A percentile compares a stretch with the other conserved stretches of the same genome.
Conservation (phyloP, 2,888 invertebrate species). For the Cantharis flavilabris region DNA sequence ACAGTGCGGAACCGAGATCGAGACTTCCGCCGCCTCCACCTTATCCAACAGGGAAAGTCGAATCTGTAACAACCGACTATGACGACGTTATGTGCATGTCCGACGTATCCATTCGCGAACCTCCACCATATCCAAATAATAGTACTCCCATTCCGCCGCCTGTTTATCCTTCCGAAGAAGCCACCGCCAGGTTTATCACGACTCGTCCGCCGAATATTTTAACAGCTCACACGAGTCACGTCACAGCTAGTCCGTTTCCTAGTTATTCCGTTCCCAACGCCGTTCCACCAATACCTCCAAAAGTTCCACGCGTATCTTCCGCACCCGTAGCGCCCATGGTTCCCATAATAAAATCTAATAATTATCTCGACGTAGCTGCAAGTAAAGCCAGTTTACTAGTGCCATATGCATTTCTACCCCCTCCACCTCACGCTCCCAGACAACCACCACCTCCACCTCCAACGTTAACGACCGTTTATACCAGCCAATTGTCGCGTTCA, state of each 20-base stretch:
- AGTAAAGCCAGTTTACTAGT: conserved; percentile 58
- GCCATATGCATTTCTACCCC: conserved; percentile 60
- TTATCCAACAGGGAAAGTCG: conserved; percentile 51
- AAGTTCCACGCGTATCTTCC: conserved; percentile 57
- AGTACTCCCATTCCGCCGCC: conserved; percentile 61
- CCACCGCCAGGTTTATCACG: conserved; percentile 76
- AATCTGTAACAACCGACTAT: conserved; percentile 36
- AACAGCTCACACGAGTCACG: conserved; percentile 75
- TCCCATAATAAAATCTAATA: conserved; percentile 63
- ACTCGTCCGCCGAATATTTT: conserved; percentile 76
- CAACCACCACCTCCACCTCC: conserved; percentile 68
- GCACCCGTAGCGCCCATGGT: conserved; percentile 54
- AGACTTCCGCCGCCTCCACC: conserved; percentile 56
- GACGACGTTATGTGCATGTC: conserved; percentile 44
- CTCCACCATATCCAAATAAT: conserved; percentile 68
- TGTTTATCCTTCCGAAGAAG: conserved; percentile 70
- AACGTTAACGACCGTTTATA: conserved; percentile 73
- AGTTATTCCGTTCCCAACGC: conserved; percentile 59
- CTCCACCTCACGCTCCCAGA: conserved; percentile 70
- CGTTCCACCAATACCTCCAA: conserved; percentile 54
- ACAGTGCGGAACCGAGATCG: conserved; percentile 59
- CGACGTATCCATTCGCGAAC: conserved; percentile 59
- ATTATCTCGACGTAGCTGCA: conserved; percentile 66
- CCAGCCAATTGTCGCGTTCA: conserved; percentile 70
- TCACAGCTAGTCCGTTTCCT: conserved; percentile 66